Conservation (phyloP, 2,888 invertebrate genomes). For the Cynaeus angustus region DNA sequence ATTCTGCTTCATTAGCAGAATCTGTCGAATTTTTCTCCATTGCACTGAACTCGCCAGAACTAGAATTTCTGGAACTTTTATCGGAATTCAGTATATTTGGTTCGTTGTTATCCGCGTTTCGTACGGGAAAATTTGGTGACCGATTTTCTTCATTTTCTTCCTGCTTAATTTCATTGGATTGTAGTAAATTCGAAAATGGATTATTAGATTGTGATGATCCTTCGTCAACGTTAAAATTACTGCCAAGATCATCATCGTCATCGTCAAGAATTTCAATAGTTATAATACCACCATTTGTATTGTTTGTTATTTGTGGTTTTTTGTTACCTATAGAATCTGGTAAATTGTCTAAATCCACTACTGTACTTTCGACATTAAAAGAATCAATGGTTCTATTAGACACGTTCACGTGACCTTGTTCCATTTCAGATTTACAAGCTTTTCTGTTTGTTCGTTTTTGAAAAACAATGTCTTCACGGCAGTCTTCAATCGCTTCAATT, state of each 20-base stretch:
- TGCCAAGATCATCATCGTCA: constrained; percentile 46
- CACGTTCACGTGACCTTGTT: neutral
- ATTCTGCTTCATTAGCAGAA: constrained; percentile 21
- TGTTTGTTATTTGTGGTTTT: neutral
- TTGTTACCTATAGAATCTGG: neutral
- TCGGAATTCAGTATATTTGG: constrained; percentile 13
- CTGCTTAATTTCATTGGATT: constrained; percentile 26
- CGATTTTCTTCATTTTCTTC: constrained; percentile 46
- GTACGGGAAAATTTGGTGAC: constrained; percentile 40
- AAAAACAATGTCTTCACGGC: neutral
- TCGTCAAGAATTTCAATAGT: constrained; percentile 42
- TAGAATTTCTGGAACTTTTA: constrained; percentile 9
- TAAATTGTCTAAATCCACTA: neutral
- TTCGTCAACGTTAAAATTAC: neutral
- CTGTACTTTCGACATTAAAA: neutral
- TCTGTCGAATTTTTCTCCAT: constrained; percentile 8
- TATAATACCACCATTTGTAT: neutral
- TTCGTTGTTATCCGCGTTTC: constrained; percentile 16
- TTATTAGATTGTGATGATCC: neutral
- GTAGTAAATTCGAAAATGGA: constrained; percentile 2
- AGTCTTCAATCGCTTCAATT: neutral
- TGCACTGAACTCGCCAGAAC: constrained; percentile 1
- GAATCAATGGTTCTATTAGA: too few relatives aligned
- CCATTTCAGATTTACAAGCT: neutral
- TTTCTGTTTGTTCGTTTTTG: neutral